Evolutionary conservation across 2,888 invertebrate species (phyloP).

Genomic region (Xanthorhoe designata): DNA sequence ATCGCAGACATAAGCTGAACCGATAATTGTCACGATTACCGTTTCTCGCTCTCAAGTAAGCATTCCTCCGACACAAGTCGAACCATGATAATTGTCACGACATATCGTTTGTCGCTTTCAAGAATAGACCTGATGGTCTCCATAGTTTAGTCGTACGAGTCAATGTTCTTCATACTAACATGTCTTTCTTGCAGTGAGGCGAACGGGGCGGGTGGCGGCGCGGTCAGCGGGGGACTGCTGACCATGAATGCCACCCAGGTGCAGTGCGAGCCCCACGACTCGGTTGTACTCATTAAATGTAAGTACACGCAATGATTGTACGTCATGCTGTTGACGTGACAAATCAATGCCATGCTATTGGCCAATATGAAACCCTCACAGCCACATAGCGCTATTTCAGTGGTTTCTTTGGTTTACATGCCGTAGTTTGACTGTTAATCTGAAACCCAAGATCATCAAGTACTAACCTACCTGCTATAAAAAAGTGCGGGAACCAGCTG

Average conservation of each 20-base stretch:
- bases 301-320: conserved; percentile 71
- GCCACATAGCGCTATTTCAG: not conserved
- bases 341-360: conserved; percentile 26
- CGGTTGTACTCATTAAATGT: conserved; percentile 91
- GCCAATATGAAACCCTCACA: conserved; percentile 10
- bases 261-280: conserved; percentile 89
- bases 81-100: not conserved
- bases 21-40: not conserved
- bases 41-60: not conserved
- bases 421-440: not conserved
- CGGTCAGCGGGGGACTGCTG: conserved; percentile 82
- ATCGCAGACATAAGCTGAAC: not conserved
- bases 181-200: conserved; percentile 68
- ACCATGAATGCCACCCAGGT: conserved; percentile 87
- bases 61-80: not conserved
- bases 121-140: not conserved
- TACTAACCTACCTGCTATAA: not conserved
- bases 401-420: not conserved
- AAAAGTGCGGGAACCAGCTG: not conserved
- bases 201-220: conserved; percentile 82
- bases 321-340: conserved; percentile 18
- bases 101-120: conserved; percentile 1
- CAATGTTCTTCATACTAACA: conserved; percentile 15
- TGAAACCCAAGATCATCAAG: not conserved
- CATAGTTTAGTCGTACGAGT: not conserved